A percentile compares a stretch with the other conserved stretches of the same genome.
Evolutionary conservation across 2,888 invertebrate genomes (phyloP).

Genomic region (Tinea pellionella): DNA sequence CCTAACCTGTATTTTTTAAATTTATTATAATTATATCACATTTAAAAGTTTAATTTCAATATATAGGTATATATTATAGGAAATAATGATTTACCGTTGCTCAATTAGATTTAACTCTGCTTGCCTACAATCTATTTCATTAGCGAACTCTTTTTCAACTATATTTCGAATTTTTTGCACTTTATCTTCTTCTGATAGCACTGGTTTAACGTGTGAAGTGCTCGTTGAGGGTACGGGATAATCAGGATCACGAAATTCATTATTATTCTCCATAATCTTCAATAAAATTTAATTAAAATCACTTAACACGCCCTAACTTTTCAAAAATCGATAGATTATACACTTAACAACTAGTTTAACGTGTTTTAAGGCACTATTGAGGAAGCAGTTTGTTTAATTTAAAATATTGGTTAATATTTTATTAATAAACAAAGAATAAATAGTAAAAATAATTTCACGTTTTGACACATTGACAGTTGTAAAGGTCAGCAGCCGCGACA

Average conservation of each 20-base stretch:
- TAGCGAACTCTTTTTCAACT: slow-evolving; percentile 77
- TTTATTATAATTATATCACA: neutral
- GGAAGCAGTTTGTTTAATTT: neutral
- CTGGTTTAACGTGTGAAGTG: slow-evolving; percentile 31
- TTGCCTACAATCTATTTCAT: slow-evolving; percentile 76
- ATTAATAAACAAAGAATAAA: neutral
- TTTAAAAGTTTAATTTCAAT: neutral
- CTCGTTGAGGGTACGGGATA: slow-evolving; percentile 40
- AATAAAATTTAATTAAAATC: neutral
- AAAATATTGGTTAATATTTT: neutral
- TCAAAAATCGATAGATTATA: neutral
- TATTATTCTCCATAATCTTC: slow-evolving; percentile 43
- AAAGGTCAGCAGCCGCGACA: slow-evolving; percentile 55
- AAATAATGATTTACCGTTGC: slow-evolving; percentile 55
- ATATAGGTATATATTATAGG: neutral
- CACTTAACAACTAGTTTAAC: neutral
- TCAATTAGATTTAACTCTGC: slow-evolving; percentile 79
- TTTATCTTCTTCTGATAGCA: slow-evolving; percentile 45
- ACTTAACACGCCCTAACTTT: neutral
- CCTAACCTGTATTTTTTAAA: neutral
- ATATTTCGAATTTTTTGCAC: slow-evolving; percentile 69
- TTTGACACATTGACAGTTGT: slow-evolving; percentile 39
- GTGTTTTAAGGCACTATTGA: neutral
- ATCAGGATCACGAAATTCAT: slow-evolving; percentile 72
- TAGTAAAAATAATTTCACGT: slow-evolving; percentile 27